These are phyloP conservation scores for Grammomys surdaster DNA, from an alignment of 2,113 vertebrate genomes.

Conservation along the genomic window DNA sequence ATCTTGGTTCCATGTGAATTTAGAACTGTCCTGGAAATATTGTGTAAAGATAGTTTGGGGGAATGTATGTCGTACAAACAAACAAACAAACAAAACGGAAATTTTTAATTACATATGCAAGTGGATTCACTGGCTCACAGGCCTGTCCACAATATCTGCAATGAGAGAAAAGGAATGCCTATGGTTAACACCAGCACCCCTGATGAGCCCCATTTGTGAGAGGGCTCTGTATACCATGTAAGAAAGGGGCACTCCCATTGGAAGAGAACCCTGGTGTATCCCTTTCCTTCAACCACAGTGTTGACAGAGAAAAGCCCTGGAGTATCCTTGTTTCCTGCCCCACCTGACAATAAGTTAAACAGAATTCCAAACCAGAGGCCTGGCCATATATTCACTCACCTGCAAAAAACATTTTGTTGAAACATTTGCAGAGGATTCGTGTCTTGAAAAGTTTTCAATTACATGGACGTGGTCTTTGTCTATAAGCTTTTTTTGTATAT, in stretches of 20 bases:
- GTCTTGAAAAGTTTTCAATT: slow-evolving; percentile 63
- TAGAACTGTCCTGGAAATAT: slow-evolving; percentile 81
- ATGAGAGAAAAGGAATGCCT: slow-evolving; percentile 66
- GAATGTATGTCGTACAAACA: slow-evolving; percentile 50
- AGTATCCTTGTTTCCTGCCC: slow-evolving; percentile 48
- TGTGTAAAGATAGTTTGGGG: slow-evolving; percentile 73
- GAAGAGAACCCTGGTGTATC: neutral
- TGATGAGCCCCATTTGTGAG: slow-evolving; percentile 53
- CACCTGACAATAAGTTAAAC: slow-evolving; percentile 58
- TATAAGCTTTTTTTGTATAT: neutral
- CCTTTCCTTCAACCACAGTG: slow-evolving; percentile 4
- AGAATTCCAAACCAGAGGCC: slow-evolving; percentile 20
- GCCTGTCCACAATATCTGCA: slow-evolving; percentile 55
- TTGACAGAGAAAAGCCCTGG: slow-evolving; percentile 55
- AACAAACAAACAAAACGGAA: slow-evolving; percentile 79
- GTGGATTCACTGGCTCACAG: slow-evolving; percentile 59
- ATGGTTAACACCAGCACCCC: slow-evolving; percentile 15
- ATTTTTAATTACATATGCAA: slow-evolving; percentile 78
- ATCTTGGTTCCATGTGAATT: slow-evolving; percentile 82
- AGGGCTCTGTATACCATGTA: neutral
- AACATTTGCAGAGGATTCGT: neutral
- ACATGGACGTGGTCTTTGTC: neutral
- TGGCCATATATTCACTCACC: slow-evolving; percentile 17
- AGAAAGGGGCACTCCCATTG: neutral
- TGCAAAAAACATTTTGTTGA: slow-evolving; percentile 52